A percentile compares a stretch with the other conserved stretches of the same genome.
phyloP scores from a whole-genome alignment of 2,888 invertebrate species.

The Dolichomitus sp. region DNA sequence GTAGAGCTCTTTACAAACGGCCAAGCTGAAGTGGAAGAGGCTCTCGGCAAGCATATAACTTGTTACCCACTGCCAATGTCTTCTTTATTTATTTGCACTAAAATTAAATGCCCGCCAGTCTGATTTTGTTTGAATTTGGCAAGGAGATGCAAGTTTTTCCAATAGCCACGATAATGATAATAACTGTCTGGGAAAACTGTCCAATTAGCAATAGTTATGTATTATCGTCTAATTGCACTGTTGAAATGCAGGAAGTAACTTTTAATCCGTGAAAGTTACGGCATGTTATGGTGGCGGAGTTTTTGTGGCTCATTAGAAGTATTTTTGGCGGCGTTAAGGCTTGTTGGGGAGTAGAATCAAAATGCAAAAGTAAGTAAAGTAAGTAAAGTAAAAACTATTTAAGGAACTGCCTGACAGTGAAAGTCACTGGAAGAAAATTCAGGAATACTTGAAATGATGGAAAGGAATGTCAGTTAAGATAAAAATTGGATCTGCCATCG shows the following conservation, averaged over 20 bases:
- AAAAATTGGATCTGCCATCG: background rate
- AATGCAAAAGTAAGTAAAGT: too few relatives aligned
- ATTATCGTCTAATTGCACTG: slow-evolving; percentile 22
- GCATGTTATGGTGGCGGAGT: background rate
- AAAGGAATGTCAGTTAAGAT: background rate
- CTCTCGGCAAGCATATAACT: slow-evolving; percentile 17
- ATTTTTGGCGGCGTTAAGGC: background rate
- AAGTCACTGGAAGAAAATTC: background rate
- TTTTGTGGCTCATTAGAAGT: background rate
- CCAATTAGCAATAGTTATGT: background rate
- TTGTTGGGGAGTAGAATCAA: background rate
- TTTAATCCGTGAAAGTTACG: slow-evolving; percentile 4
- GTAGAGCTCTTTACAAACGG: slow-evolving; percentile 11
- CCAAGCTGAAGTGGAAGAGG: background rate
- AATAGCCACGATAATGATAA: slow-evolving; percentile 21
- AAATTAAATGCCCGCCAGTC: slow-evolving; percentile 16
- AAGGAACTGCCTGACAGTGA: background rate
- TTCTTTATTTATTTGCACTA: slow-evolving; percentile 31
- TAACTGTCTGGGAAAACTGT: slow-evolving; percentile 7
- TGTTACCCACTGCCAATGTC: slow-evolving; percentile 20
- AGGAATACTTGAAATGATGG: background rate
- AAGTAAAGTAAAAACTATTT: too few relatives aligned
- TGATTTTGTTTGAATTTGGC: slow-evolving; percentile 2
- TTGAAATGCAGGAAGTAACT: background rate
- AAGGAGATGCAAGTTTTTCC: slow-evolving; percentile 9